Percentiles rank a stretch among this genome's conserved stretches.
phyloP scores from a whole-genome alignment of 2,113 vertebrate genomes.

The Crotalus tigris region DNA sequence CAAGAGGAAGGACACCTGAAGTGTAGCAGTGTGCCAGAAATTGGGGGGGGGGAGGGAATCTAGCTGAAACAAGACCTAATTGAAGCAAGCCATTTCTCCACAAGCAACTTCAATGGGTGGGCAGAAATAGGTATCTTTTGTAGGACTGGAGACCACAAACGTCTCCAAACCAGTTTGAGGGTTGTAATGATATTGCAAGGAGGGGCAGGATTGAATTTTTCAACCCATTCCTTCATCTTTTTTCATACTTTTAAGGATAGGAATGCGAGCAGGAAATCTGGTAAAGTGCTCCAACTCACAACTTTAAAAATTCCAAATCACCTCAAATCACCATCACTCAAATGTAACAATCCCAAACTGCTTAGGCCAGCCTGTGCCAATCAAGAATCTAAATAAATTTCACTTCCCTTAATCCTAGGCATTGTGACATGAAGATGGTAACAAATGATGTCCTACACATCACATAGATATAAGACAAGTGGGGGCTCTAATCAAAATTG shows the following conservation, averaged over 20 bases:
- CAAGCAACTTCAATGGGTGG: neutral
- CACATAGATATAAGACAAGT: neutral
- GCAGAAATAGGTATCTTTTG: neutral
- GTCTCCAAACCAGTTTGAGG: neutral
- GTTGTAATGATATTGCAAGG: neutral
- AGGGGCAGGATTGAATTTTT: neutral
- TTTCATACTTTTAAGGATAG: neutral
- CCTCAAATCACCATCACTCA: neutral
- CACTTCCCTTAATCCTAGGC: neutral
- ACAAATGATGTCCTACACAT: neutral
- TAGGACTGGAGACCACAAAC: neutral
- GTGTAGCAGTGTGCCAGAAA: neutral
- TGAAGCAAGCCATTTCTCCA: neutral
- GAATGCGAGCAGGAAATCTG: neutral
- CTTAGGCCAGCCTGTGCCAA: neutral
- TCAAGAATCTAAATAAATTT: neutral
- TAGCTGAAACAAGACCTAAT: neutral
- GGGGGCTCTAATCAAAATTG: neutral
- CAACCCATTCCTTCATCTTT: neutral
- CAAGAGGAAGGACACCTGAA: neutral
- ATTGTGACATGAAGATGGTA: neutral
- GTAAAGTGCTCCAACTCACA: neutral
- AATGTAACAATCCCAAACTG: neutral
- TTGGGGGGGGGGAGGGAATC: fast-evolving
- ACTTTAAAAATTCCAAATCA: neutral